A percentile compares a stretch with the other conserved stretches of the same genome.
Conservation (phyloP, 2,797 vertebrate genomes). For the Macropodus opercularis region DNA sequence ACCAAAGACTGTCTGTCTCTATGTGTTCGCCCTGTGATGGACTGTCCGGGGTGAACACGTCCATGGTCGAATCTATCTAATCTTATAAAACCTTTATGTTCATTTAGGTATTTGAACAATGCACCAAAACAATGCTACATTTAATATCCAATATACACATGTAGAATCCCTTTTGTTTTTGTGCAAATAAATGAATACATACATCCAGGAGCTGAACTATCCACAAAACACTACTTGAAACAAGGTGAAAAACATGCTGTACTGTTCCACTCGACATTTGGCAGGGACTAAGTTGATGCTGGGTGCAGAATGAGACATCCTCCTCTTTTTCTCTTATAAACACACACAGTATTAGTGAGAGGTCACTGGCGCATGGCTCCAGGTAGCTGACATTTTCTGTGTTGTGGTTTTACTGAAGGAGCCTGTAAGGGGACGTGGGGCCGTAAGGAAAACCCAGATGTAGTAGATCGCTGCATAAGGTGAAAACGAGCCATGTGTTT, state of each 20-base stretch:
- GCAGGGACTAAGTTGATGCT: slow-evolving; percentile 2
- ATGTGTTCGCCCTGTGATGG: too few species aligned
- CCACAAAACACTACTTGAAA: not conserved
- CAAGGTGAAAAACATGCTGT: slow-evolving; percentile 7
- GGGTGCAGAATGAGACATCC: not conserved
- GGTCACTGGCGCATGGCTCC: slow-evolving; percentile 46
- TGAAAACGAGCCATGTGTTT: not conserved
- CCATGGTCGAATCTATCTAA: too few species aligned
- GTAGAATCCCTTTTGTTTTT: too few species aligned
- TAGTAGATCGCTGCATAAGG: not conserved
- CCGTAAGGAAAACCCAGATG: slow-evolving; percentile 17
- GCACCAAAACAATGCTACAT: too few species aligned
- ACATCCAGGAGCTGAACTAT: not conserved
- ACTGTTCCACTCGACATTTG: slow-evolving; percentile 6
- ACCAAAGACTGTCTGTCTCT: too few species aligned
- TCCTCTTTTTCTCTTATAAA: not conserved
- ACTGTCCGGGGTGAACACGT: too few species aligned
- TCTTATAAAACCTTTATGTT: too few species aligned
- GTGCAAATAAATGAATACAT: not conserved
- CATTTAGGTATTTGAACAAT: not conserved
- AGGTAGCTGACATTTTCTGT: slow-evolving; percentile 62
- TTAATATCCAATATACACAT: too few species aligned
- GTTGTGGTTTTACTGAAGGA: slow-evolving; percentile 42
- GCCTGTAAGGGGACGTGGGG: slow-evolving; percentile 33
- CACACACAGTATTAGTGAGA: slow-evolving; percentile 25